Base-by-base conservation (phyloP, 2,113 vertebrate genomes). In the Ochotona curzoniae region DNA sequence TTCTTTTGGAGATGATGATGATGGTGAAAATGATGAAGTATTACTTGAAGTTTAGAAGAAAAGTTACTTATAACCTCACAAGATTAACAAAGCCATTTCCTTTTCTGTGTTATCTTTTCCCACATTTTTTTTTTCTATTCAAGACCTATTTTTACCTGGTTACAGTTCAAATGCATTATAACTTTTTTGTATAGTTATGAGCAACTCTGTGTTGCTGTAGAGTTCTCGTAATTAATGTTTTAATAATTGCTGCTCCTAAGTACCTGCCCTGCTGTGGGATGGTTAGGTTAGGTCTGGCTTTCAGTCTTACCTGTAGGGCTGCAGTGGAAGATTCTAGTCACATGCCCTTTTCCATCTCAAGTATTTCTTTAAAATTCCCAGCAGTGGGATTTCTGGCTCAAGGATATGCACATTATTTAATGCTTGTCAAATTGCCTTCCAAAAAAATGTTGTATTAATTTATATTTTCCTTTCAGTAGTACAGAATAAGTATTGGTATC, bases 341-440 rank as follows among this genome's bases (percentile, higher is more conserved):
- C 14, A 26, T 83, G 87, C 93, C 74, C 81, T 93, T 89, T 84
- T 84, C 83, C 61, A 71, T 60, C 63, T 75, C 83, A 32, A 61
- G 73, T 91, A 73, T 90, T 84, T 95, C 85, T 91, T 81, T 80
- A 79, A 90, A 94, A 94, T 89, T 71, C 80, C 81, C 89, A 86
- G 71, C 95, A 92, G 83, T 93, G 67, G 49, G 89, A 80, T 94
- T 96, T 94, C 87, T 93, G 26, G 61, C 83, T 96, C 87, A 89
- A 87, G 78, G 83, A 89, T 81, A 74, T 30, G 57, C 94, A 51
- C 93, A 85, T 91, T 81, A 80, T 75, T 81, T 96, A 84, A 60
- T 44, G 51, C 69, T 84, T 91, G 69, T 84, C 87, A 75, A 86
- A 87, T 84, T 93, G 81, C 87, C 87, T 94, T 91, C 73, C 63